Conservation (phyloP, 2,888 invertebrate species). For the Mellilla xanthometata region DNA sequence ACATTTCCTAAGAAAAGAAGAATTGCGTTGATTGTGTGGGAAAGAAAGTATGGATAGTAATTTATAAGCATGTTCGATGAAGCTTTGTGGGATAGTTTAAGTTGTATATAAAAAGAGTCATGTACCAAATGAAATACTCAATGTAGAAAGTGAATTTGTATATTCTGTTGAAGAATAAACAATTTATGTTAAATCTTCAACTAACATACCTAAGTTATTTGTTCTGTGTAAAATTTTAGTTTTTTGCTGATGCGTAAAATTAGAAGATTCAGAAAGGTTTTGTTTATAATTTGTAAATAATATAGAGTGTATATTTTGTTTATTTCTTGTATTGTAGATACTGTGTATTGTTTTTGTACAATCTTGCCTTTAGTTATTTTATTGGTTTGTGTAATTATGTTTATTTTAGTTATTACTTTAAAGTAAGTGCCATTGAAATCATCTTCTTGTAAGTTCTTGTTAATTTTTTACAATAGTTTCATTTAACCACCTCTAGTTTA, state of each 20-base stretch:
- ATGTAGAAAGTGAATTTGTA: slow-evolving; percentile 10
- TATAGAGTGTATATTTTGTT: no score
- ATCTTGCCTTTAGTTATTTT: slow-evolving; percentile 30
- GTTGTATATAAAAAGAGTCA: slow-evolving; percentile 6
- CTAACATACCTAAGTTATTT: no score
- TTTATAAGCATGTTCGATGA: slow-evolving; percentile 16
- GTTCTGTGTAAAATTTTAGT: no score
- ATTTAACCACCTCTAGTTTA: slow-evolving; percentile 50
- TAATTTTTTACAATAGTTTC: slow-evolving; percentile 35
- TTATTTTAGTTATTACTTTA: slow-evolving; percentile 34
- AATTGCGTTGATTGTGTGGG: slow-evolving; percentile 3
- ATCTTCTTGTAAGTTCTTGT: slow-evolving; percentile 35
- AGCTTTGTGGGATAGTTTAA: neutral
- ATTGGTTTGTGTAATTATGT: slow-evolving; percentile 43
- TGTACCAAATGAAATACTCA: slow-evolving; percentile 33
- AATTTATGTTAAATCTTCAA: no score
- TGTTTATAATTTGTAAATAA: no score
- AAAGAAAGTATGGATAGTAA: slow-evolving; percentile 16
- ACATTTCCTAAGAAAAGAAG: neutral
- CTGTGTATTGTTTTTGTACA: slow-evolving; percentile 6
- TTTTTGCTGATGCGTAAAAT: no score
- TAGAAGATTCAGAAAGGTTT: no score
- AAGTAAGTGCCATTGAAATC: slow-evolving; percentile 57
- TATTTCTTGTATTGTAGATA: slow-evolving; percentile 28
- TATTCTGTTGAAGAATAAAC: no score